Percentiles rank a stretch among this genome's conserved stretches.
phyloP scores from a whole-genome alignment of 2,113 vertebrate genomes.

The Atrichornis clamosus region DNA sequence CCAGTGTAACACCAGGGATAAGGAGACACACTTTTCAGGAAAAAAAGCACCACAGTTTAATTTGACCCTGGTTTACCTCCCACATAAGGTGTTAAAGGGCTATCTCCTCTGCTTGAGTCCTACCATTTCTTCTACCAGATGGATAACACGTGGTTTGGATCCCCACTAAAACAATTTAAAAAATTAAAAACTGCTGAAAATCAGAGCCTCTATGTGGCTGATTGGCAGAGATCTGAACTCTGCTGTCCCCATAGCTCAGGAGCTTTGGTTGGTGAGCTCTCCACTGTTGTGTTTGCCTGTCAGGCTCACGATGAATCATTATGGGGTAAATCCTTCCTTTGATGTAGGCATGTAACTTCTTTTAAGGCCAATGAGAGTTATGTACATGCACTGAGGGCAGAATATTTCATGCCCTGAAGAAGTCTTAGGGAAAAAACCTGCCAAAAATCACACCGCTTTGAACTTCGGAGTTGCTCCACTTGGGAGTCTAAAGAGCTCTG shows the following conservation, averaged over 20 bases:
- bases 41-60: not conserved
- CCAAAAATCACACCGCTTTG: conserved; percentile 58
- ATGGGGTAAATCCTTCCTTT: conserved; percentile 68
- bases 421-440: conserved; percentile 38
- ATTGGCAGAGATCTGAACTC: conserved; percentile 43
- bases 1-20: not conserved
- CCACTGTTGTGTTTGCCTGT: conserved; percentile 63
- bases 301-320: conserved; percentile 56
- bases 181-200: conserved; percentile 29
- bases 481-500: conserved; percentile 28
- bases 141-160: not conserved
- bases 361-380: conserved; percentile 67
- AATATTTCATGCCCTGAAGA: conserved; percentile 59
- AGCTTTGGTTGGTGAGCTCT: conserved; percentile 48
- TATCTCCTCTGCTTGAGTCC: not conserved
- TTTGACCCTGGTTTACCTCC: conserved; percentile 4
- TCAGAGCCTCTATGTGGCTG: not conserved
- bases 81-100: not conserved
- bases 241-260: not conserved
- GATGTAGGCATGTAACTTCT: conserved; percentile 69
- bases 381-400: conserved; percentile 54
- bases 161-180: not conserved
- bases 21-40: not conserved
- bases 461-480: conserved; percentile 41
- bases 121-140: not conserved